Conservation (phyloP, 1,140 invertebrate species). For the Cherax destructor region DNA sequence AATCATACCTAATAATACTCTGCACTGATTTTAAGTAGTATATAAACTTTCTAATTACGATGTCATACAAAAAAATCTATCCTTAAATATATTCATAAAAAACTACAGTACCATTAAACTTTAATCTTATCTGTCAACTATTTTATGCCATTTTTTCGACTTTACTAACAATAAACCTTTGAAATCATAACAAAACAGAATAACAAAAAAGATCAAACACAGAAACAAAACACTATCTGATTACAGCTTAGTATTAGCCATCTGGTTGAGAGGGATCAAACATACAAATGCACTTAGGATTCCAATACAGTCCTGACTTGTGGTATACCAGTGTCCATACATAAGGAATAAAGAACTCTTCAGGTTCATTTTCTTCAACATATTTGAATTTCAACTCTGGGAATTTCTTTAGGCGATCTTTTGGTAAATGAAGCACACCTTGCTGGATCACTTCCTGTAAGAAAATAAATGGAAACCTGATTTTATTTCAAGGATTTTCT, state of each 20-base stretch:
- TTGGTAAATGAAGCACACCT: constrained; percentile 70
- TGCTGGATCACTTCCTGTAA: constrained; percentile 69
- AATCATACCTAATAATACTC: background rate
- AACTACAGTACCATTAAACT: background rate
- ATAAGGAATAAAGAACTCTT: constrained; percentile 99
- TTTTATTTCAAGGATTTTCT: background rate
- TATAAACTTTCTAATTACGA: background rate
- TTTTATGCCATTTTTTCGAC: background rate
- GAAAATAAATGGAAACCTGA: background rate
- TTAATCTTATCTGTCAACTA: background rate
- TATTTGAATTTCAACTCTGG: constrained; percentile 99
- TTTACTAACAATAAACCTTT: background rate
- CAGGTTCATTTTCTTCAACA: constrained; percentile 98
- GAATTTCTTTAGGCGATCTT: constrained; percentile 87
- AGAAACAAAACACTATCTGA: background rate
- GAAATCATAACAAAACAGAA: constrained; percentile 13
- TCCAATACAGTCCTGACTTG: constrained; percentile 89
- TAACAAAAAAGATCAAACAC: background rate
- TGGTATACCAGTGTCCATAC: constrained; percentile 95
- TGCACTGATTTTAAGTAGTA: background rate
- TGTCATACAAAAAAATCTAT: background rate
- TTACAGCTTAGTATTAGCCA: constrained; percentile 13
- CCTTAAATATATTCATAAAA: background rate
- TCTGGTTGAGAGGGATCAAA: constrained; percentile 67
- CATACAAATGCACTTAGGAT: constrained; percentile 72